These are phyloP conservation scores for Andricus grossulariae DNA, from an alignment of 1,140 invertebrate species.

Conservation along the genomic window DNA sequence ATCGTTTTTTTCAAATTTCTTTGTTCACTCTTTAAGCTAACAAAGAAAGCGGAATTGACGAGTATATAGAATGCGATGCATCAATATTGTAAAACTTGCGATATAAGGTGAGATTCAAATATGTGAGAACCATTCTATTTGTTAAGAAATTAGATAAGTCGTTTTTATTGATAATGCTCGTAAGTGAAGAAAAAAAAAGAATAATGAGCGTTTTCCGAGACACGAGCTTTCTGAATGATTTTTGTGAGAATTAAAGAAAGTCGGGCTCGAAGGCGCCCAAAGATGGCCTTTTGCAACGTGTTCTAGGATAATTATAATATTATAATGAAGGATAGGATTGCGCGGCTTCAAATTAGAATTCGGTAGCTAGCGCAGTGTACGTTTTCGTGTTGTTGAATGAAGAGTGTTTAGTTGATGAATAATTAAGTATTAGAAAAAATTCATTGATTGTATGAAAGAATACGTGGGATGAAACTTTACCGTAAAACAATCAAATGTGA, in stretches of 20 bases:
- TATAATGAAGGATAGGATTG: background rate
- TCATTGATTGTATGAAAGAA: background rate
- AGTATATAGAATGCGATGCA: background rate
- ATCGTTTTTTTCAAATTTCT: background rate
- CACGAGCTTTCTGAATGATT: slow-evolving; percentile 46
- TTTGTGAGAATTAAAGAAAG: slow-evolving; percentile 26
- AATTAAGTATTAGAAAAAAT: slow-evolving; percentile 4
- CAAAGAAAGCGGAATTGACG: background rate
- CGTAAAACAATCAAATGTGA: slow-evolving; percentile 35
- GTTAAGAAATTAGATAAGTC: slow-evolving; percentile 45
- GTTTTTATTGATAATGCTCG: slow-evolving; percentile 59
- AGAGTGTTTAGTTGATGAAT: slow-evolving; percentile 17
- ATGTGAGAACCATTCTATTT: slow-evolving; percentile 15
- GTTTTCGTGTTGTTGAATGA: slow-evolving; percentile 15
- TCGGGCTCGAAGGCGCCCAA: slow-evolving; percentile 32
- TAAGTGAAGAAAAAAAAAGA: slow-evolving; percentile 32
- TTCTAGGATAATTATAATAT: slow-evolving; percentile 42
- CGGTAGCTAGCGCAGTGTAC: background rate
- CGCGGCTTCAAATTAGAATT: slow-evolving; percentile 3
- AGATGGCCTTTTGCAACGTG: slow-evolving; percentile 53
- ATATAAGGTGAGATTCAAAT: background rate
- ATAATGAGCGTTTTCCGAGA: slow-evolving; percentile 49
- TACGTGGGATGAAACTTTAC: background rate
- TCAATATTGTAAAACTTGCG: background rate
- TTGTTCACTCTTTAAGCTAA: background rate